Conservation (phyloP, 2,113 vertebrate species). For the Pterocles orientalis region DNA sequence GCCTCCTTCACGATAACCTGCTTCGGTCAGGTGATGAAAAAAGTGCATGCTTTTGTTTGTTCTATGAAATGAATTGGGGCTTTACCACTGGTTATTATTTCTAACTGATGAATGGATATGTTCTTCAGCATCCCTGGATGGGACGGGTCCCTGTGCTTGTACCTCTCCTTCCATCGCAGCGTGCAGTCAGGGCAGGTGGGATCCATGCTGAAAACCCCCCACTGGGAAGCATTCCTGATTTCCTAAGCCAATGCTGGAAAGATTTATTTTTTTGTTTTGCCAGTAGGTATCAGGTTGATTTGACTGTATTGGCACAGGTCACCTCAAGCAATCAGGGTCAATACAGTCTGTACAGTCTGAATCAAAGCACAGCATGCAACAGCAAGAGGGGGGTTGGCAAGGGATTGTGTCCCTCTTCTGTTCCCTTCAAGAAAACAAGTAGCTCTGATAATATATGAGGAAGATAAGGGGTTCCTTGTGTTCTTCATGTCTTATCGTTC, state of each 20-base stretch:
- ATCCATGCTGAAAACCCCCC: background rate
- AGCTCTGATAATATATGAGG: background rate
- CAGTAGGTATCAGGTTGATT: background rate
- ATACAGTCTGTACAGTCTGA: background rate
- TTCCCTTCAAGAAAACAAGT: background rate
- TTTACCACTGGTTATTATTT: background rate
- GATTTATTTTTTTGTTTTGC: background rate
- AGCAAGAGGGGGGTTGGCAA: background rate
- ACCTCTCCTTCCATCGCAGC: fast-evolving
- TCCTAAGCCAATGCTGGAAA: background rate
- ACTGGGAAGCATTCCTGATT: background rate
- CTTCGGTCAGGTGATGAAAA: background rate
- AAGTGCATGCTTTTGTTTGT: background rate
- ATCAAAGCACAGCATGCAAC: background rate
- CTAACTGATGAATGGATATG: background rate
- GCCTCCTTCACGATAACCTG: background rate
- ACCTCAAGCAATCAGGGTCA: background rate
- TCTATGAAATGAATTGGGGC: background rate
- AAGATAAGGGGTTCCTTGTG: background rate
- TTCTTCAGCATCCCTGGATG: background rate
- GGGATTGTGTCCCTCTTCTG: background rate
- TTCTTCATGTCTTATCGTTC: background rate
- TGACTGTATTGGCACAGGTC: background rate
- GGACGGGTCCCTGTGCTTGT: fast-evolving
- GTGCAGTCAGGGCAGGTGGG: background rate